These are phyloP conservation scores for Pyrochroa serraticornis DNA, from an alignment of 2,888 invertebrate species.

Conservation along the genomic window DNA sequence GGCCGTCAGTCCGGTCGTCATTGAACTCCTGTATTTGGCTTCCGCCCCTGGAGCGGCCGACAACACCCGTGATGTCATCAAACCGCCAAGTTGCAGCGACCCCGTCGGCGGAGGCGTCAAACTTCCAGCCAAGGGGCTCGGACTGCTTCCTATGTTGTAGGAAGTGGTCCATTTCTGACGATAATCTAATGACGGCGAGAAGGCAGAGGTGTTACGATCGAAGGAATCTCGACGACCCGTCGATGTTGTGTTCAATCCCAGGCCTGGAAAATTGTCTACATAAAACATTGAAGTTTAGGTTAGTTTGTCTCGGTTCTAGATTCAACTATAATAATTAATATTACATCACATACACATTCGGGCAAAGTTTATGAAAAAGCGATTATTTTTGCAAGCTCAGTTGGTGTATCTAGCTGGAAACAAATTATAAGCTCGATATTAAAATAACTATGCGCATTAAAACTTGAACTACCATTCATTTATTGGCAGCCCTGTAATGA, in stretches of 20 bases:
- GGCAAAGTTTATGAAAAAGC: too few species aligned
- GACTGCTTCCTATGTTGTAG: constrained; percentile 61
- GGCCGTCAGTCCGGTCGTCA: constrained; percentile 67
- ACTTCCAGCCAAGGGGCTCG: constrained; percentile 62
- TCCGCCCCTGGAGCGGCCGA: constrained; percentile 91
- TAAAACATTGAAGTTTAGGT: constrained; percentile 21
- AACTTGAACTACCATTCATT: too few species aligned
- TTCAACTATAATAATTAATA: too few species aligned
- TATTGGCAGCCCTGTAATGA: too few species aligned
- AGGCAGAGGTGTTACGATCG: constrained; percentile 77
- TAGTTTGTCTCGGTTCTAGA: too few species aligned
- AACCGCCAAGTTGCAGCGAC: constrained; percentile 66
- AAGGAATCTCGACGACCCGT: constrained; percentile 79
- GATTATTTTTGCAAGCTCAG: too few species aligned
- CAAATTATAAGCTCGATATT: too few species aligned
- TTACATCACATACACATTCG: too few species aligned
- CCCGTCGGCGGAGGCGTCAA: constrained; percentile 82
- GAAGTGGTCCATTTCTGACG: constrained; percentile 66
- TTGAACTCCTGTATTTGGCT: constrained; percentile 78
- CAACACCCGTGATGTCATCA: constrained; percentile 68
- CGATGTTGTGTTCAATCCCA: constrained; percentile 69
- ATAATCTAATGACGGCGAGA: constrained; percentile 77
- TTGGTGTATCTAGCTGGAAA: too few species aligned
- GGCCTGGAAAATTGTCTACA: constrained; percentile 57
- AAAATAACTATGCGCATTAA: too few species aligned